phyloP scores from a whole-genome alignment of 2,888 invertebrate species.

The Anaspis maculata region DNA sequence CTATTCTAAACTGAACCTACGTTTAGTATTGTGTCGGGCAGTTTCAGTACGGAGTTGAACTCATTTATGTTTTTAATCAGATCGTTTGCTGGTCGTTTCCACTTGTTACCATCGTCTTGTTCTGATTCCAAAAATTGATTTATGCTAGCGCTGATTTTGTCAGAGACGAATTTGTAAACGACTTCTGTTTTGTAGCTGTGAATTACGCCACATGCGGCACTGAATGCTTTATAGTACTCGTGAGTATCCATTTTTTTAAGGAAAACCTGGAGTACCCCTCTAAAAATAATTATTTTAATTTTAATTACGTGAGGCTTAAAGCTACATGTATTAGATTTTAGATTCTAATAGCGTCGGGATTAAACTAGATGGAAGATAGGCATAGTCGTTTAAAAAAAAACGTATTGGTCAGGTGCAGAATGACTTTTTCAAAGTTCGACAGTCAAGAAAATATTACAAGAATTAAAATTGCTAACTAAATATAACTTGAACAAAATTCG shows the following conservation, averaged over 20 bases:
- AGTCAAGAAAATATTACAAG: too few relatives aligned
- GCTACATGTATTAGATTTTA: slow-evolving; percentile 1
- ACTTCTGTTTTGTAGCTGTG: slow-evolving; percentile 6
- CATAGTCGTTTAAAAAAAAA: too few relatives aligned
- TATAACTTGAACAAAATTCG: too few relatives aligned
- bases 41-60: slow-evolving; percentile 6
- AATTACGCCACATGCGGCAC: slow-evolving; percentile 6
- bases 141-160: slow-evolving; percentile 6
- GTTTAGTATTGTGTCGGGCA: slow-evolving; percentile 9
- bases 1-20: too few relatives aligned
- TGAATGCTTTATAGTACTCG: slow-evolving; percentile 9
- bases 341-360: slow-evolving; percentile 1
- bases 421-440: too few relatives aligned
- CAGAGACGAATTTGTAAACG: slow-evolving; percentile 1
- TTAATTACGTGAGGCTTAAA: not conserved
- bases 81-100: slow-evolving; percentile 2
- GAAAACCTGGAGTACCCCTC: too few relatives aligned
- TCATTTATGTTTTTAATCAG: slow-evolving; percentile 9
- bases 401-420: too few relatives aligned
- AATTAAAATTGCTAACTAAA: too few relatives aligned
- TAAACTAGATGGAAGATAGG: too few relatives aligned
- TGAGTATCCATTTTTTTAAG: slow-evolving; percentile 2
- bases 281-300: too few relatives aligned
- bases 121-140: slow-evolving; percentile 5
- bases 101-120: slow-evolving; percentile 1